Evolutionary conservation across 1,140 invertebrate species (phyloP), one percentile per base, ranked within the genome.

Genomic region (Akabosia matsudoensis): DNA sequence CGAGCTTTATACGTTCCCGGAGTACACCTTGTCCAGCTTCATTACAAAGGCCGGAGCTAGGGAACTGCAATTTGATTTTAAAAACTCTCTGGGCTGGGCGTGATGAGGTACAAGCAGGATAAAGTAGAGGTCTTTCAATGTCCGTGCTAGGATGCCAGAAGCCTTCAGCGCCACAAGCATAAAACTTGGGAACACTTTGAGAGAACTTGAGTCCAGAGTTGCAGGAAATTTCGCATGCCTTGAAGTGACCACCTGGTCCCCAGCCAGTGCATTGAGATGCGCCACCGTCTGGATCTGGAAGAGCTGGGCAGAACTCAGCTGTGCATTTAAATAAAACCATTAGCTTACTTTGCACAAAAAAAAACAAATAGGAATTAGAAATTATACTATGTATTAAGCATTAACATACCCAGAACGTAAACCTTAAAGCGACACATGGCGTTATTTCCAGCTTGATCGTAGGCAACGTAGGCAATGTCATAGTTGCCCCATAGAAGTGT

Each of bases 161-260:
- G 45, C 96, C 96, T 89, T 98, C 96, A 74, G 93, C 94, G 18
- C 95, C 96, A 84, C 96, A 98, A 4, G 95, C 96, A 83, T 97
- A 98, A 86, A 97, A 98, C 80, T 94, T 92, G 0, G 96, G 94
- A 34, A 97, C 92, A 64, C 90, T 88, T 84, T 96, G 92, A 0
- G 95, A 95, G 86, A 98, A 98, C 79, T 92, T 88, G 0, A 95
- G 86, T 31, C 70, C 74, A 51, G 72, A 52, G 79, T 95, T 92
- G 82, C 96, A 97, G 74, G 90, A 86, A 74, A 97, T 96, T 83
- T 94, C 94, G 85, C 92, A 97, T 34, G 92, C 92, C 85, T 96
- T 95, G 85, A 96, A 97, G 83, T 96, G 93, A n/a, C 94, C 92
- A 61, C 74, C 74, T 4, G 54, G 94, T 67, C 96, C 96, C 96